Base-by-base conservation (phyloP, 2,113 vertebrate genomes). In the Hiodon tergisus region DNA sequence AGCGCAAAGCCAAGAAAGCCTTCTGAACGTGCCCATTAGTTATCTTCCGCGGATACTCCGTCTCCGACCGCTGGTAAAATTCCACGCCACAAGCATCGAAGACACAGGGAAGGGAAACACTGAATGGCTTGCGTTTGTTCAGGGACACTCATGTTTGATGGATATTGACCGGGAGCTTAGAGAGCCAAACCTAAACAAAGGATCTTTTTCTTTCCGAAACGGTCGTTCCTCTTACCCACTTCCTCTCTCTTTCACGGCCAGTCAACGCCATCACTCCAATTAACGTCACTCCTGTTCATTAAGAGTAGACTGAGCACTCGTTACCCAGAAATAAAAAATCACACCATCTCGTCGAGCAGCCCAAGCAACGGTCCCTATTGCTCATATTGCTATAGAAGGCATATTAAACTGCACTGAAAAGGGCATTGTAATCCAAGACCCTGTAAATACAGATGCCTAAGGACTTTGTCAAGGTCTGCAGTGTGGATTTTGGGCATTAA, bases 401-500 rank as follows among this genome's bases (percentile, higher is more conserved):
- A 31, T 57, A 9, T 59, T 58, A 59, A 60, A 14, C 11, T 31
- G 69, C 17, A n/a, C 31, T 50, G 4, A 60, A 17, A 71, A 71
- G 31, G 13, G 59, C 47, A 48, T 50, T 10, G n/a, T 69, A 14
- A 55, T 69, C 52, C 31, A 69, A 69, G 55, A 50, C 31, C 31
- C 9, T 11, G 31, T 17, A 50, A 71, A 48, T 17, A 71, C 59
- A 57, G 59, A 47, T 3, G 69, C 17, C 69, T 13, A n/a, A 59
- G 69, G 48, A 60, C 69, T 57, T 60, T 58, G 69, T 71, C 69
- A 71, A 71, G 69, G 69, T 71, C 69, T 71, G 57, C 69, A 59
- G 55, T 48, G 47, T 54, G 55, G 69, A 59, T 59, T n/a, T 60
- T 54, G 69, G 54, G 69, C 55, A 71, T 48, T 71, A 71, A 71